phyloP scores from a whole-genome alignment of 2,888 invertebrate species.

The Ophioninae sp. region DNA sequence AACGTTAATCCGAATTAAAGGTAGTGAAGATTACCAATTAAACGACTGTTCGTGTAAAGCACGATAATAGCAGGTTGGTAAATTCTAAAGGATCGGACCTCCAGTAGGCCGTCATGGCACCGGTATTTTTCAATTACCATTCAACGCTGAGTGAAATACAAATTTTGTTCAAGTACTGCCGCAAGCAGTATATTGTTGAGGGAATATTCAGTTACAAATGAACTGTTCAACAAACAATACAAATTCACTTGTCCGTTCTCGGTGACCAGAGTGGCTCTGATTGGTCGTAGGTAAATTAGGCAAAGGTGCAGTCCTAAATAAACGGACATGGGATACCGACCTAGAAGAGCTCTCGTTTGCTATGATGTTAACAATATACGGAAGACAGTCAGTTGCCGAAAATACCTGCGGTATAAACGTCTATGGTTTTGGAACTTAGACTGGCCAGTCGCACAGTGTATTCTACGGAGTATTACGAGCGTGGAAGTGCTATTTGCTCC shows the following conservation, averaged over 20 bases:
- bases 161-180: neutral
- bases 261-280: slow-evolving; percentile 51
- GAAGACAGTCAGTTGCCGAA: slow-evolving; percentile 42
- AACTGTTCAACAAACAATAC: neutral
- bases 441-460: slow-evolving; percentile 31
- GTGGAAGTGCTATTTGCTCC: slow-evolving; percentile 69
- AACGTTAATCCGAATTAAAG: neutral
- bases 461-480: slow-evolving; percentile 46
- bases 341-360: slow-evolving; percentile 5
- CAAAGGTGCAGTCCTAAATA: slow-evolving; percentile 64
- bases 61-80: neutral
- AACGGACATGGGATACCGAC: slow-evolving; percentile 48
- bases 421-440: slow-evolving; percentile 38
- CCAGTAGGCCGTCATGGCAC: neutral
- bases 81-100: neutral
- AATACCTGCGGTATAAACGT: slow-evolving; percentile 26
- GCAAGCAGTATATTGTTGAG: neutral
- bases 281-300: slow-evolving; percentile 60
- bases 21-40: neutral
- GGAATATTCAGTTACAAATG: neutral
- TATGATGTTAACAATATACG: slow-evolving; percentile 33
- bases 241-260: neutral
- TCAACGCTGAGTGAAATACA: neutral
- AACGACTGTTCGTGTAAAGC: neutral
- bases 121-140: neutral